Evolutionary conservation across 2,797 vertebrate genomes (phyloP), one percentile per base, ranked within the genome.

Genomic region (Tauraco hartlaubi): DNA sequence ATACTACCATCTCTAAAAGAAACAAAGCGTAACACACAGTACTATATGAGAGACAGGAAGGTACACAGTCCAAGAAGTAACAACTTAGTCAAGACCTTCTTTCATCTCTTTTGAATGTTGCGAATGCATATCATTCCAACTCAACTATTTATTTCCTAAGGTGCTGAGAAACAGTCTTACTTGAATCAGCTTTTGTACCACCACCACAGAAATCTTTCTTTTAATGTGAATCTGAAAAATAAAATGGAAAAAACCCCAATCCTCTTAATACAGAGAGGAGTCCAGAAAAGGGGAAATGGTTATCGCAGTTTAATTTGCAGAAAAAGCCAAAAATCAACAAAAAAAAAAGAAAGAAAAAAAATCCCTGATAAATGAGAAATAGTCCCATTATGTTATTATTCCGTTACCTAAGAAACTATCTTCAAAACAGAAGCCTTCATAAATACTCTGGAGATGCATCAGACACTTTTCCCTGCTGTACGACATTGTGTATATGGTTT

Each of bases 351-450:
- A 41, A 31, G 31, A 49, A 66, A 61, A 8, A 35, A 25, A 0
- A 48, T 90, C 81, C 66, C 75, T 95, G 96, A 97, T 97, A 96
- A 97, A 98, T 97, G 96, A 98, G 97, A 93, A 96, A 97, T 97
- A 92, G 96, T 97, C 97, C 96, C 95, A 97, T 97, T 96, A 93
- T 98, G 97, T 98, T 98, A 98, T 98, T 97, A 93, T 98, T 98
- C 96, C 88, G 98, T 99, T 98, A 98, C 98, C 98, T 98, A 98
- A 98, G 98, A 98, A 98, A 99, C 98, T 98, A 98, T 98, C 98
- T 98, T 98, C 98, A 98, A 98, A 98, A 99, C 98, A 98, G 98
- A 98, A 99, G 98, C 98, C 97, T 98, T 98, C 98, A 96, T 98
- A 98, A 98, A 98, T 98, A 97, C 97, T 98, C 97, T 97, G 97